Base-by-base conservation (phyloP, 2,113 vertebrate species). In the Amphiprion ocellaris region DNA sequence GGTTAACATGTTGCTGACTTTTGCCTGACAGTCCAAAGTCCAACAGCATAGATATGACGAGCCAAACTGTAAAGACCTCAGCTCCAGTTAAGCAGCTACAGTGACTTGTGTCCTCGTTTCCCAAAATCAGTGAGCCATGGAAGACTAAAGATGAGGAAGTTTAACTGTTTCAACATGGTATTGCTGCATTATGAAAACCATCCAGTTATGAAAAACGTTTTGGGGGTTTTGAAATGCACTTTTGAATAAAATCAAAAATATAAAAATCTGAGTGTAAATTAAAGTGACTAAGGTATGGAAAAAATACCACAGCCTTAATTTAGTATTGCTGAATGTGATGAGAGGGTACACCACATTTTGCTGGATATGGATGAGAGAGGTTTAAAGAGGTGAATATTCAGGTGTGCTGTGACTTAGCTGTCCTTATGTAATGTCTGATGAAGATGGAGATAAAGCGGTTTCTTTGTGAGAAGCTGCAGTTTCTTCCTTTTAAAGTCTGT, bases 401-500 rank as follows among this genome's bases (percentile, higher is more conserved):
- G 67, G 84, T 65, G 10, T 2, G 46, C 61, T 60, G 44, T 7
- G n/a, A 71, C 68, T 90, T 87, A 92, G 96, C 95, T 97, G 79
- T 99, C 98, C 94, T 97, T 99, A 95, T 97, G 97, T 92, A 99
- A 91, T 19, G 95, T 98, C 90, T 99, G 98, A 90, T 98, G 95
- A 68, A 99, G 96, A 87, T 99, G 98, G 87, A 99, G 98, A 94
- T 97, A 99, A 81, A 99, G 97, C 91, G 97, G 98, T 94, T 99
- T 99, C 96, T 97, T 99, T 70, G 98, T 99, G 88, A 99, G 93
- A 84, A 99, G 95, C 69, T 98, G 96, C 77, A 99, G 94, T 90
- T 99, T 99, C 96, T 99, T 99, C 93, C 98, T 96, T 94, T 97
- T 99, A 94, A 97, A 99, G 93, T 99, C 98, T 16, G 98, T 99